phyloP scores from a whole-genome alignment of 2,113 vertebrate genomes.

The Hystrix brachyura region DNA sequence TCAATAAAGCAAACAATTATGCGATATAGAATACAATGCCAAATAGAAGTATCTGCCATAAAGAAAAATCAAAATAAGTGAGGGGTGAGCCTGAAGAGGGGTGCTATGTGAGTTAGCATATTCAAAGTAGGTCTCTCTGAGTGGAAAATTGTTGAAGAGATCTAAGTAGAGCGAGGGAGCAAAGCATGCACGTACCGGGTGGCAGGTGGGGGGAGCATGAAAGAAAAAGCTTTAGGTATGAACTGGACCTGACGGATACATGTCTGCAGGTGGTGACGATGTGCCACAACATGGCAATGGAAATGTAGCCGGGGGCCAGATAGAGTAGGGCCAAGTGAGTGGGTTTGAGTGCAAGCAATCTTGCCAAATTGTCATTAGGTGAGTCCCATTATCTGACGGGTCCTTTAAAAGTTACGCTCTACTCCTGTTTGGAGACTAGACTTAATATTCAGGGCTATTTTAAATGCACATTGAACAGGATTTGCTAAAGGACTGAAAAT shows the following conservation, averaged over 20 bases:
- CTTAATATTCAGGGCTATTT: not conserved
- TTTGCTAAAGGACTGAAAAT: not conserved
- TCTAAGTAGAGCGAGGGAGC: not conserved
- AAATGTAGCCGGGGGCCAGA: not conserved
- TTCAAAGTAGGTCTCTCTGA: not conserved
- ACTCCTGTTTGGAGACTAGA: not conserved
- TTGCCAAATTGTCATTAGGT: not conserved
- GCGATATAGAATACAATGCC: not conserved
- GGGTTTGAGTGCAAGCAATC: not conserved
- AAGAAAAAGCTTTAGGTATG: not conserved
- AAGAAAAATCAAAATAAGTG: not conserved
- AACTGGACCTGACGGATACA: not conserved
- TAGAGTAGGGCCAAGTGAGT: not conserved
- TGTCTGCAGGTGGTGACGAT: not conserved
- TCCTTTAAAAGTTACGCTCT: not conserved
- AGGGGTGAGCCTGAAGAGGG: not conserved
- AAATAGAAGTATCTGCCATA: not conserved
- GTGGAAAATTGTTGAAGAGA: not conserved
- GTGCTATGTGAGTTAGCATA: not conserved
- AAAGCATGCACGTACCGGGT: not conserved
- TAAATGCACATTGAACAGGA: not conserved
- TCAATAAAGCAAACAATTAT: not conserved
- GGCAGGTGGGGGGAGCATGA: not conserved
- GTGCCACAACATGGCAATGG: too few relatives aligned
- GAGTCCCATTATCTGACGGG: not conserved